Base-by-base conservation (phyloP, 2,797 vertebrate genomes). In the Chaetophractus vellerosus region DNA sequence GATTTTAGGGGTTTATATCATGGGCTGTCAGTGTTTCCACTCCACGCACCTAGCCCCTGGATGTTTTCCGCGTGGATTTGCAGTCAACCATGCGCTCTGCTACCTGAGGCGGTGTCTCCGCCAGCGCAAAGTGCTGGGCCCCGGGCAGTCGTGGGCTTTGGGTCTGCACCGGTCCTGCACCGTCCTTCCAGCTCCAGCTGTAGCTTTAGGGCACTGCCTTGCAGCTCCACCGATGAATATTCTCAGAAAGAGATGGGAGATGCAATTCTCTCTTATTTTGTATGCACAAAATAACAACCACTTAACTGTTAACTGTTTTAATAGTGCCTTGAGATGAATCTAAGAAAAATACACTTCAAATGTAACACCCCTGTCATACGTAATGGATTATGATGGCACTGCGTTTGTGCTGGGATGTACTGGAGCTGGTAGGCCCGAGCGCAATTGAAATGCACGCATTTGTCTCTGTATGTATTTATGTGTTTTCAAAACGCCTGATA, bases 311-410 rank as follows among this genome's bases (percentile, higher is more conserved):
- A 61, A 23, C 89, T 82, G 69, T 28, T 64, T 89, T 78, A 82
- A 90, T 81, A 59, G 63, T 80, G 68, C 50, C 83, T 88, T 36
- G 89, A 96, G 91, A 94, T 91, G 75, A 84, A 94, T 86, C 79
- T 76, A 66, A 57, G 52, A 84, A 82, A 76, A 93, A 75, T 16
- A 12, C 33, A 52, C 87, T 91, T 89, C 15, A 24, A 23, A 0
- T 24, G 57, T 10, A 2, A 36, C 66, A 23, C 79, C 72, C 2
- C 36, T 16, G 69, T 69, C 91, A 55, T 10, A 41, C 6, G 2
- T 45, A 50, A 82, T 4, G 76, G n/a, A 33, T 79, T 8, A 9
- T 0, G n/a, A 28, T 2, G 24, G 5, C 0, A 0, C 12, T 21
- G 64, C 52, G 1, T 41, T 19, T 26, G 59, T 59, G 50, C 18